Conservation (phyloP, 2,113 vertebrate genomes). For the Tenebrosternarchus preto region DNA sequence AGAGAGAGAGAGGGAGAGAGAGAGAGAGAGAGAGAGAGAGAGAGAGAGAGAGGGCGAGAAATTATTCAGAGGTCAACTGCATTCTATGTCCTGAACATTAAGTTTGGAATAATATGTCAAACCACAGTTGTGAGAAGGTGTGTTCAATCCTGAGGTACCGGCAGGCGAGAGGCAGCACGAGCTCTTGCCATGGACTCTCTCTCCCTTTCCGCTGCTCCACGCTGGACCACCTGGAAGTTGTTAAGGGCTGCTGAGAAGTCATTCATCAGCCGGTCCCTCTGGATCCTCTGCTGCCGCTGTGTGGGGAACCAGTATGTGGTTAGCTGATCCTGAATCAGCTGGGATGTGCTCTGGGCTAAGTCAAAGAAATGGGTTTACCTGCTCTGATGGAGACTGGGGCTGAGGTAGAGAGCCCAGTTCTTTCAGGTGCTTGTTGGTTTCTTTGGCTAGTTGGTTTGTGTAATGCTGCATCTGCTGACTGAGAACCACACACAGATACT, state of each 20-base stretch:
- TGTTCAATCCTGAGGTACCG: slow-evolving; percentile 60
- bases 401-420: slow-evolving; percentile 80
- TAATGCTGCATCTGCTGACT: slow-evolving; percentile 88
- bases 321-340: background rate
- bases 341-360: background rate
- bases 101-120: too few relatives aligned
- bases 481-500: slow-evolving; percentile 23
- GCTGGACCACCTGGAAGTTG: slow-evolving; percentile 84
- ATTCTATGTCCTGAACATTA: too few relatives aligned
- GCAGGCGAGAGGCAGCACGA: slow-evolving; percentile 79
- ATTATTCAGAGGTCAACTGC: background rate
- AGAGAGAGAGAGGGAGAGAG: background rate
- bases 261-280: slow-evolving; percentile 89
- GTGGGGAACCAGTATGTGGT: slow-evolving; percentile 19
- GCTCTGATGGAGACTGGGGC: slow-evolving; percentile 81
- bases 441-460: slow-evolving; percentile 87
- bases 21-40: slow-evolving; percentile 37
- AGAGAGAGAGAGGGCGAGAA: background rate
- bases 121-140: too few relatives aligned
- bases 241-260: slow-evolving; percentile 87
- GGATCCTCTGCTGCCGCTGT: slow-evolving; percentile 85
- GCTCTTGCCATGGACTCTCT: slow-evolving; percentile 83
- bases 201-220: slow-evolving; percentile 83
- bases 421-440: slow-evolving; percentile 87
- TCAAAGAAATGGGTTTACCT: slow-evolving; percentile 69